Conservation (phyloP, 2,888 invertebrate genomes). For the Amblyteles armatorius region DNA sequence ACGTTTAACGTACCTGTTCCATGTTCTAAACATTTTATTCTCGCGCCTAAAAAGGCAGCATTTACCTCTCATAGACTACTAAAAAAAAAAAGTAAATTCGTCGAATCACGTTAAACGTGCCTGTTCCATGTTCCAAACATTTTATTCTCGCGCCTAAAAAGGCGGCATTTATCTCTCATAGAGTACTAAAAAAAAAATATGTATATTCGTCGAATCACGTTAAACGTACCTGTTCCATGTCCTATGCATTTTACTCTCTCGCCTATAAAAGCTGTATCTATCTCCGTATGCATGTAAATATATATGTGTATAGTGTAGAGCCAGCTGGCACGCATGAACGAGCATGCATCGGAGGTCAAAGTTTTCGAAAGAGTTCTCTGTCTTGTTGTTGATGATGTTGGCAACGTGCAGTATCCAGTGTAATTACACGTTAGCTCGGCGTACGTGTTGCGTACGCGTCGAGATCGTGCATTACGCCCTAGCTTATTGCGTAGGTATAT, state of each 20-base stretch:
- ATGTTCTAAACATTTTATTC: too few species aligned
- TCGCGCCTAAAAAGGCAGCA: too few species aligned
- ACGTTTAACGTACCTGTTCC: too few species aligned
- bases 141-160: conserved; percentile 36
- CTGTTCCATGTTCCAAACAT: conserved; percentile 41
- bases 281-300: background rate
- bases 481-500: conserved; percentile 62
- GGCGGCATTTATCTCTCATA: background rate
- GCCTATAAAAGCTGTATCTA: conserved; percentile 29
- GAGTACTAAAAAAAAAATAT: background rate
- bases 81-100: background rate
- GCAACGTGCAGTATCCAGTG: conserved; percentile 71
- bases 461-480: conserved; percentile 68
- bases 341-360: conserved; percentile 73
- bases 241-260: conserved; percentile 42
- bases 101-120: background rate
- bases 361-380: conserved; percentile 71
- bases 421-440: conserved; percentile 75
- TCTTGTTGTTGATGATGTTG: conserved; percentile 65
- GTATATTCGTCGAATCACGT: background rate
- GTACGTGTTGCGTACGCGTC: conserved; percentile 66
- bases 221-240: conserved; percentile 29
- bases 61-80: too few species aligned
- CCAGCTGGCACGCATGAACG: conserved; percentile 64
- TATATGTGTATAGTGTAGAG: conserved; percentile 46